Evolutionary conservation across 1,140 invertebrate genomes (phyloP), one percentile per base, ranked within the genome.

Genomic region (Drosophila nikananu): DNA sequence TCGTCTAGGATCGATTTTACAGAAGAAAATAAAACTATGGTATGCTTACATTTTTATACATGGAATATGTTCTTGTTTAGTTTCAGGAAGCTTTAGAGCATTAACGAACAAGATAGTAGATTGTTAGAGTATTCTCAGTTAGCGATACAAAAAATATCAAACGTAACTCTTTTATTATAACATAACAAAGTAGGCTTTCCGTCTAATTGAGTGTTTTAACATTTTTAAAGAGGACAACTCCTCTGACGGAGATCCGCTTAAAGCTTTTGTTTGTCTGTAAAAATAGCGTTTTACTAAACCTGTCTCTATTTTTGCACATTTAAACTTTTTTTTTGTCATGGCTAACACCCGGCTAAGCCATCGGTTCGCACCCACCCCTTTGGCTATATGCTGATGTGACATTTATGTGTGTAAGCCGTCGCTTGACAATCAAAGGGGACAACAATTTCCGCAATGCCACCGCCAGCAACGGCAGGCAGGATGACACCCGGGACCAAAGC

Each of bases 391-490:
- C 73, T 81, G 52, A 64, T 86, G 80, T 80, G 66, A 87, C 83
- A 76, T 86, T 83, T 86, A 83, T 86, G 65, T 89, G 73, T 87
- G 83, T 87, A 87, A 87, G 74, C 84, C 84, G 68, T 81, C 79
- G 84, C 74, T 89, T 87, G 77, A 87, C 81, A 87, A 89, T 89
- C 84, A 87, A 89, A 89, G 81, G 80, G 84, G 72, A 70, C 81
- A 87, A 87, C 84, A 83, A 89, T 89, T 89, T 83, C 68, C 59
- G 81, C 81, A 81, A 68, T 67, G 77, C 68, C 77, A 77, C 70
- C 61, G 58, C 77, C 77, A 80, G 65, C 83, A 77, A 57, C 51
- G 71, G 44, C 48, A 65, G 62, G 49, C 65, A 57, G 57, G 75
- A 77, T 77, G 73, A 77, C 73, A 77, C 74, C 62, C 54, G 68